Conservation (phyloP, 2,113 vertebrate species). For the Pomatostomus ruficeps region DNA sequence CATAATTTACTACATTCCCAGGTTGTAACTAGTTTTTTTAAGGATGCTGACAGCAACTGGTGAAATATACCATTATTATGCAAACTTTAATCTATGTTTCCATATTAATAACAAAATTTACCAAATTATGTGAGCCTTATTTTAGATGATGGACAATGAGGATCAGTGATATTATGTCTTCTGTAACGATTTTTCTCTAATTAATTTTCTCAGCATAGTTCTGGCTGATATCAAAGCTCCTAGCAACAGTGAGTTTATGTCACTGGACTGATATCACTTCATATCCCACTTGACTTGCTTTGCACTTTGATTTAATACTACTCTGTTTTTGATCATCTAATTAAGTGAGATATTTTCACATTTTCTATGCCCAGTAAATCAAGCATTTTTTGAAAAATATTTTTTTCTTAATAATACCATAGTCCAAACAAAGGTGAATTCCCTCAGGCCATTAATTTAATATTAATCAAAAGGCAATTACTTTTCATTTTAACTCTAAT, state of each 20-base stretch:
- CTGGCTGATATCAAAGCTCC: conserved; percentile 15
- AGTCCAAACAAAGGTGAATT: neutral
- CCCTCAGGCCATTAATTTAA: neutral
- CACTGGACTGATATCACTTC: neutral
- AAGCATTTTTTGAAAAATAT: neutral
- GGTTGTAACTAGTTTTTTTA: neutral
- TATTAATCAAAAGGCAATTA: conserved; percentile 14
- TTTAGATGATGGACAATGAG: conserved; percentile 9
- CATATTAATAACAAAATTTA: conserved; percentile 3
- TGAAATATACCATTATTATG: conserved; percentile 7
- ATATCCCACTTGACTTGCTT: neutral
- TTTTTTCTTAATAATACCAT: neutral
- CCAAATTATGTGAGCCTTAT: neutral
- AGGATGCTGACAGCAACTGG: neutral
- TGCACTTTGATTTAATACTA: neutral
- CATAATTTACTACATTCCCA: neutral
- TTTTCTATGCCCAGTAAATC: neutral
- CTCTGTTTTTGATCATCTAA: neutral
- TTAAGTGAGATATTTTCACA: neutral
- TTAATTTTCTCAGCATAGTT: conserved; percentile 55
- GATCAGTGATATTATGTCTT: conserved; percentile 31
- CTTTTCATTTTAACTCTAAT: neutral
- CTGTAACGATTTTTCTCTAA: conserved; percentile 49
- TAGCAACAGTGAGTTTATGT: conserved; percentile 20
- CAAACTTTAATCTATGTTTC: conserved; percentile 1